Evolutionary conservation across 1,140 invertebrate genomes (phyloP).

Genomic region (Vanessa tameamea): DNA sequence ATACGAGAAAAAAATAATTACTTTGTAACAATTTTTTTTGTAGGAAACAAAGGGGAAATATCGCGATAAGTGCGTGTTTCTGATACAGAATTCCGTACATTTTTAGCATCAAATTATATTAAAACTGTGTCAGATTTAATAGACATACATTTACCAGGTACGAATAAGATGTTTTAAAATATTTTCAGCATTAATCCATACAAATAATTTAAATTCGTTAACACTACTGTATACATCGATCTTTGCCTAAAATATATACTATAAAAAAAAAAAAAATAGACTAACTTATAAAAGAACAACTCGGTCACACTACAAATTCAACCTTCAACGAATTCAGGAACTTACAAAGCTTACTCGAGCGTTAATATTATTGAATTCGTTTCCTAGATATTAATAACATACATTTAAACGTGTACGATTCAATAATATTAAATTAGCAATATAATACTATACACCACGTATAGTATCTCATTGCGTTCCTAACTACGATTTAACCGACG

Average conservation of each 20-base stretch:
- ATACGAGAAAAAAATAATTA: background rate
- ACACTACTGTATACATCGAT: too few relatives aligned
- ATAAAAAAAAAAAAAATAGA: too few relatives aligned
- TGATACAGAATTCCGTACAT: background rate
- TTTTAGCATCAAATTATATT: background rate
- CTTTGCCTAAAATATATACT: too few relatives aligned
- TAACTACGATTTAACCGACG: slow-evolving; percentile 34
- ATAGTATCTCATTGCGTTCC: slow-evolving; percentile 27
- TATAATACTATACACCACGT: slow-evolving; percentile 24
- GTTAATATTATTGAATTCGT: slow-evolving; percentile 19
- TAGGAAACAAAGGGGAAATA: background rate
- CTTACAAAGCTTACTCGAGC: slow-evolving; percentile 23
- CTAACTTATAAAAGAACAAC: background rate
- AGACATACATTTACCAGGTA: too few relatives aligned
- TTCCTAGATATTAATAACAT: slow-evolving; percentile 37
- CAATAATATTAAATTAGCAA: slow-evolving; percentile 28
- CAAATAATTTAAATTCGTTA: too few relatives aligned
- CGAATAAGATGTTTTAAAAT: too few relatives aligned
- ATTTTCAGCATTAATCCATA: too few relatives aligned
- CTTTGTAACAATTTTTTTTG: background rate
- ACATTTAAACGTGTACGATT: slow-evolving; percentile 25
- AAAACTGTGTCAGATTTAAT: too few relatives aligned
- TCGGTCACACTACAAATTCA: slow-evolving; percentile 19
- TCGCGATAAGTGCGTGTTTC: background rate
- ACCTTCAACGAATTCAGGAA: slow-evolving; percentile 25